A percentile compares a stretch with the other conserved stretches of the same genome.
Conservation (phyloP, 1,140 invertebrate species). For the Glossosoma conforme region DNA sequence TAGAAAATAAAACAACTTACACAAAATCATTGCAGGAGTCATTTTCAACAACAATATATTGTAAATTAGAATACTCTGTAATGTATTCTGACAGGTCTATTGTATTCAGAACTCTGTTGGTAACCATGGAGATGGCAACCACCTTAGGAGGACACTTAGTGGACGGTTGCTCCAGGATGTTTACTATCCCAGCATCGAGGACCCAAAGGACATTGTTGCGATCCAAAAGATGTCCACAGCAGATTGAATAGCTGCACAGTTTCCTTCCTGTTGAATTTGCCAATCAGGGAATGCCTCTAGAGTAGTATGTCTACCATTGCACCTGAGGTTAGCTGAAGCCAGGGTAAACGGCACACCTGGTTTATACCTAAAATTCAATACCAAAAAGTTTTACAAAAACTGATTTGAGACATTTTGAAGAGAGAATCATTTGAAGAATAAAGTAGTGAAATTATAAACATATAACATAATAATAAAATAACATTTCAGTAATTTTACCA, state of each 20-base stretch:
- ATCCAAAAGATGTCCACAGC: slow-evolving; percentile 58
- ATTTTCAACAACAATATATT: slow-evolving; percentile 26
- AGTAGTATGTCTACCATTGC: neutral
- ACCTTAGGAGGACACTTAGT: slow-evolving; percentile 24
- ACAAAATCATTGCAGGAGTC: slow-evolving; percentile 10
- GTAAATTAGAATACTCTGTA: slow-evolving; percentile 5
- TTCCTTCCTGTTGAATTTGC: slow-evolving; percentile 55
- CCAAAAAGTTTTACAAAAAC: too few relatives aligned
- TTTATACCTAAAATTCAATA: slow-evolving; percentile 9
- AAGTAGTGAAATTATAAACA: neutral
- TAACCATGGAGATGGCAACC: slow-evolving; percentile 11
- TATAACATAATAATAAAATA: neutral
- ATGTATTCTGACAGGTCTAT: slow-evolving; percentile 14
- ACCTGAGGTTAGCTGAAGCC: neutral
- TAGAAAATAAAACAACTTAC: slow-evolving; percentile 10
- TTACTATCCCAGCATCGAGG: slow-evolving; percentile 16
- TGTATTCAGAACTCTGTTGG: slow-evolving; percentile 5
- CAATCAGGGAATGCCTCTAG: slow-evolving; percentile 54
- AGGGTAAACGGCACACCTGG: slow-evolving; percentile 10
- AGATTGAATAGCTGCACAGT: slow-evolving; percentile 53
- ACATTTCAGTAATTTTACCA: too few relatives aligned
- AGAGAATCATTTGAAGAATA: too few relatives aligned
- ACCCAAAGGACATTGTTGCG: slow-evolving; percentile 36
- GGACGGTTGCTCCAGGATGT: slow-evolving; percentile 6
- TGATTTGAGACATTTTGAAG: too few relatives aligned